These are phyloP conservation scores for Bungarus multicinctus DNA, from an alignment of 2,113 vertebrate species.

Conservation along the genomic window DNA sequence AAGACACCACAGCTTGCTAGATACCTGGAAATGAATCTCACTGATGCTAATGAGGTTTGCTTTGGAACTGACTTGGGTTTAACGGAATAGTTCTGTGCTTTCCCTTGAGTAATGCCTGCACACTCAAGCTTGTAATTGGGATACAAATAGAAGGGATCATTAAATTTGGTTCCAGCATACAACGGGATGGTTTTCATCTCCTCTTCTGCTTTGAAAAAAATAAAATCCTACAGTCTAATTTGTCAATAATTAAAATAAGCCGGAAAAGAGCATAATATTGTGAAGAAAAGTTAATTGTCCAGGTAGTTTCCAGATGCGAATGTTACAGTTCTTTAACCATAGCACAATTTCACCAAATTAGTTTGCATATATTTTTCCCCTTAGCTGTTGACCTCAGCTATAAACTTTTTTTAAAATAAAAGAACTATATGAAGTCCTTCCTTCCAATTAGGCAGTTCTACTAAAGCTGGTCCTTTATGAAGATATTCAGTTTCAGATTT, in stretches of 20 bases:
- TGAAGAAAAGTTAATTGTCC: conserved; percentile 11
- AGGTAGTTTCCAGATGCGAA: conserved; percentile 19
- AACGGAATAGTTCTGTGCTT: background rate
- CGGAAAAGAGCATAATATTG: background rate
- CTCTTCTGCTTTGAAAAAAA: background rate
- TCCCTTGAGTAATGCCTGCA: background rate
- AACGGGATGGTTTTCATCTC: background rate
- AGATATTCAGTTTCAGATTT: background rate
- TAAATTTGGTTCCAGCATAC: background rate
- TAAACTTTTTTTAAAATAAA: background rate
- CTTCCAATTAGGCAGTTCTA: background rate
- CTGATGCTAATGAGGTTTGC: background rate
- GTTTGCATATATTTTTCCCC: background rate
- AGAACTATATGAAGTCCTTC: background rate
- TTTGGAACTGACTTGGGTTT: background rate
- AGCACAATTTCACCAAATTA: background rate
- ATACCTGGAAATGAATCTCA: background rate
- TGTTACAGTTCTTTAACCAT: background rate
- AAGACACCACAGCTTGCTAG: background rate
- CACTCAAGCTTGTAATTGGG: conserved; percentile 5
- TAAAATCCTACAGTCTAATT: background rate
- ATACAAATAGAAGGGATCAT: background rate
- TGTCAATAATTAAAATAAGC: conserved; percentile 6
- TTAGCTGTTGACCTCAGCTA: background rate
- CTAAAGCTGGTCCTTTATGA: too few relatives aligned